Conservation (phyloP, 2,888 invertebrate species). For the Temnothorax unifasciatus region DNA sequence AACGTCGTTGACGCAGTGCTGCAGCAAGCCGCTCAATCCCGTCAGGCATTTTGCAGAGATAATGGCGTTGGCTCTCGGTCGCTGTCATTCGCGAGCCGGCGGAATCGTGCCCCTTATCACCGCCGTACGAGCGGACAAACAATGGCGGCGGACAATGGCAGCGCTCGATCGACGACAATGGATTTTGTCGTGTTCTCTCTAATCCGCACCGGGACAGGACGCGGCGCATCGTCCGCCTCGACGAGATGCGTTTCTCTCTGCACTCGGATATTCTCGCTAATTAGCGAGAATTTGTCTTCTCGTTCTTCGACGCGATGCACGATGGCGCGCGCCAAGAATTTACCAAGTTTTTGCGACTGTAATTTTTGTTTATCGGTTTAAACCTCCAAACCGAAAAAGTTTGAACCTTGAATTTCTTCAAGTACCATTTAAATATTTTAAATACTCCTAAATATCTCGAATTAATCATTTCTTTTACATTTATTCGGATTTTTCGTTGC, state of each 20-base stretch:
- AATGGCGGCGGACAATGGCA: conserved; percentile 72
- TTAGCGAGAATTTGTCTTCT: conserved; percentile 59
- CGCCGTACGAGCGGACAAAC: conserved; percentile 64
- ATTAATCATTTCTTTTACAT: not conserved
- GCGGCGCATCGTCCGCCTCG: conserved; percentile 23
- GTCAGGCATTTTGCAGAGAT: conserved; percentile 57
- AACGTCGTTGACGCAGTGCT: not conserved
- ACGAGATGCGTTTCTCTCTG: conserved; percentile 27
- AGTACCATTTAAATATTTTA: not conserved
- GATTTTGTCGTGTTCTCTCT: conserved; percentile 72
- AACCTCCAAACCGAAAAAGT: not conserved
- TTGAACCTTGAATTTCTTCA: not conserved
- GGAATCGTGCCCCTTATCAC: conserved; percentile 71
- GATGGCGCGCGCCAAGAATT: not conserved
- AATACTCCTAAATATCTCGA: not conserved
- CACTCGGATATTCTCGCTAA: conserved; percentile 63
- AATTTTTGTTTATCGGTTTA: not conserved
- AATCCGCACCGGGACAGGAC: conserved; percentile 46
- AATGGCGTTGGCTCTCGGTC: conserved; percentile 54
- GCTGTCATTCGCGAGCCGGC: conserved; percentile 46
- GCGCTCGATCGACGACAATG: conserved; percentile 74
- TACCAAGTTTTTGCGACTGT: not conserved
- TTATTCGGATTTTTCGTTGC: not conserved
- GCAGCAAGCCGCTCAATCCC: not conserved
- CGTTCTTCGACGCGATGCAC: not conserved